phyloP scores from a whole-genome alignment of 2,113 vertebrate species.

The Sylvia atricapilla region DNA sequence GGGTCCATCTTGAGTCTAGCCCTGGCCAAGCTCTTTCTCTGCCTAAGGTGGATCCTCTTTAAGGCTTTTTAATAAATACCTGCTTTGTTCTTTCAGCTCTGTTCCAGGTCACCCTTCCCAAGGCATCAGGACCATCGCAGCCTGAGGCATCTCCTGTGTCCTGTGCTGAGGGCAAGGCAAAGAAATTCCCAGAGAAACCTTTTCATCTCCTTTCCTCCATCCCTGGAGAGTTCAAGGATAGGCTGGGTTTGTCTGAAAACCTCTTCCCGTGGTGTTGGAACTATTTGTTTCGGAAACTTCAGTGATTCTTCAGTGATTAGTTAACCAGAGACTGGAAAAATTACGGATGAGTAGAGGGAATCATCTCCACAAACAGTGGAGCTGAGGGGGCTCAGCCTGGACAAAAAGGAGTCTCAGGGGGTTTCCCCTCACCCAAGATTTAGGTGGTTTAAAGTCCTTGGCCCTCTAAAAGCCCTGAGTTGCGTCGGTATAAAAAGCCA shows the following conservation, averaged over 20 bases:
- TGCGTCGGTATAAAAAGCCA: no score
- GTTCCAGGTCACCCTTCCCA: background rate
- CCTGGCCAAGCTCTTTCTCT: background rate
- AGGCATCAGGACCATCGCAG: background rate
- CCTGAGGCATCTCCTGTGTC: background rate
- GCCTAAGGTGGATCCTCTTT: background rate
- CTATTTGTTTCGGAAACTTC: background rate
- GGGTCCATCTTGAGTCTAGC: background rate
- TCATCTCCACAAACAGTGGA: background rate
- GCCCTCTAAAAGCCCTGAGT: no score
- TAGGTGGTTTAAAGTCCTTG: no score
- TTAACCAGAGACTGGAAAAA: background rate
- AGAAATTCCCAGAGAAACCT: background rate
- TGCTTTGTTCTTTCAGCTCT: background rate
- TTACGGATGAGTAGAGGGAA: background rate
- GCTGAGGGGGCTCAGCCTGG: background rate
- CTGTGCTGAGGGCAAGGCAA: background rate
- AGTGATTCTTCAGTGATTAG: background rate
- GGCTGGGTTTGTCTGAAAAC: background rate
- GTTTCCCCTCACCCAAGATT: no score
- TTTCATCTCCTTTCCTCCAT: background rate
- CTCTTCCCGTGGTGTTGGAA: background rate
- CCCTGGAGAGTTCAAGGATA: background rate
- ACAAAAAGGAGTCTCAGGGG: background rate
- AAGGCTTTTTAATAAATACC: background rate